Base-by-base conservation (phyloP, 2,113 vertebrate genomes). In the Ramphastos sulfuratus region DNA sequence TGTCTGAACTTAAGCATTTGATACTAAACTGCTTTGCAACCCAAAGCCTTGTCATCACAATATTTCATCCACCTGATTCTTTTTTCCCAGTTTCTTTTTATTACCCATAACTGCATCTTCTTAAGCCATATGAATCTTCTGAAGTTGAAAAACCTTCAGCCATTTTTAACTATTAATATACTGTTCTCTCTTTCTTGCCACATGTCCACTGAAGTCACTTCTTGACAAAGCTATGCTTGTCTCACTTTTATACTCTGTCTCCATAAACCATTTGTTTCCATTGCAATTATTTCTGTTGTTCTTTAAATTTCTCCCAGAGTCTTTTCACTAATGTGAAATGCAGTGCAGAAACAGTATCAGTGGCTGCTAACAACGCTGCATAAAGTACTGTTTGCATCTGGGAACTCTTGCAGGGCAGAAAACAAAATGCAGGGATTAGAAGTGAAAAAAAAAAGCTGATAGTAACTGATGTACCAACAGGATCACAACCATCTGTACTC, bases 341-440 rank as follows among this genome's bases (percentile, higher is more conserved):
- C 92, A 85, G 82, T 91, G 82, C 52, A 64, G 85, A 91, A 93
- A 93, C 50, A 87, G 66, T 87, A 93, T 89, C 63, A 70, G 54
- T 63, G 74, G 52, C 64, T 1, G 4, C 82, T 72, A 78, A 42
- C 42, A 94, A 93, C 87, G 78, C 60, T 70, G 21, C 0, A 4
- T 79, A 55, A 82, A 93, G 0, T 70, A 52, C 33, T 91, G 55
- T 87, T 91, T 82, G 70, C 80, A 80, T 39, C 75, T 74, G 64
- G 46, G 64, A 87, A 77, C 66, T 79, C 52, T 93, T 92, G n/a
- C 91, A 96, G 72, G 59, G 33, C 71, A 82, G 50, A 90, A 95
- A 94, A 91, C 61, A 87, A 95, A 95, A 69, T 9, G 14, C 69
- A 80, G 54, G 42, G 64, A 74, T 67, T 58, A 72, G n/a, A 94